These are phyloP conservation scores for Drosophila nannoptera DNA, from an alignment of 1,140 invertebrate species.

Conservation along the genomic window DNA sequence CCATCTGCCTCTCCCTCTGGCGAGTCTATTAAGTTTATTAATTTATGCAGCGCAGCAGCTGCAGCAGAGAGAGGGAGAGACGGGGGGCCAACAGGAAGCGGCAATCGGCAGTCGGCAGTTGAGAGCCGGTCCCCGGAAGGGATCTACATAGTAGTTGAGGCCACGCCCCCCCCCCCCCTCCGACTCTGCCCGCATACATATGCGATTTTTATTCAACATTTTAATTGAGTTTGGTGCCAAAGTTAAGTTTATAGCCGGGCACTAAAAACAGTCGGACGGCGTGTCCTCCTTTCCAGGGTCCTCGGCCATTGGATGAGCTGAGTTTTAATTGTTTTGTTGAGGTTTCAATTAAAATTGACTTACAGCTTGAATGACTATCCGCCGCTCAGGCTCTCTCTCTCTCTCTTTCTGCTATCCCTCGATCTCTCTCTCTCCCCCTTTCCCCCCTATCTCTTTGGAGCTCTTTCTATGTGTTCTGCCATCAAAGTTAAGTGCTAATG, in stretches of 20 bases:
- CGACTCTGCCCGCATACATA: slow-evolving; percentile 59
- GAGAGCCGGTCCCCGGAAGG: slow-evolving; percentile 4
- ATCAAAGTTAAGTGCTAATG: slow-evolving; percentile 51
- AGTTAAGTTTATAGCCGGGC: slow-evolving; percentile 66
- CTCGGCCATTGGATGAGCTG: slow-evolving; percentile 29
- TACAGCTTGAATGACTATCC: slow-evolving; percentile 10
- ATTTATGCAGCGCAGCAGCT: slow-evolving; percentile 60
- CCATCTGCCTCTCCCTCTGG: neutral
- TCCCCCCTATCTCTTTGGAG: neutral
- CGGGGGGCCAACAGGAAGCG: slow-evolving; percentile 3
- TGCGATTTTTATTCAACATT: slow-evolving; percentile 70
- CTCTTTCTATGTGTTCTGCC: neutral
- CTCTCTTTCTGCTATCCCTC: neutral
- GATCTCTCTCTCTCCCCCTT: neutral
- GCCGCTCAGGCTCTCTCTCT: neutral
- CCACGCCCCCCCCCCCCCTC: slow-evolving; percentile 29
- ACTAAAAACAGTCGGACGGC: slow-evolving; percentile 23
- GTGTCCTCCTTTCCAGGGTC: slow-evolving; percentile 12
- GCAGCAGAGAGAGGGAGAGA: neutral
- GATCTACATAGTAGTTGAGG: slow-evolving; percentile 33
- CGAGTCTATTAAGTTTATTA: slow-evolving; percentile 68
- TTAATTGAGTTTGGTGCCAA: slow-evolving; percentile 73
- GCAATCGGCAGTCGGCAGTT: neutral
- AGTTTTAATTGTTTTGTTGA: slow-evolving; percentile 72
- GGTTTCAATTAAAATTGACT: slow-evolving; percentile 74